Evolutionary conservation across 2,113 vertebrate genomes (phyloP), one percentile per base, ranked within the genome.

Genomic region (Rhinolophus ferrumequinum): DNA sequence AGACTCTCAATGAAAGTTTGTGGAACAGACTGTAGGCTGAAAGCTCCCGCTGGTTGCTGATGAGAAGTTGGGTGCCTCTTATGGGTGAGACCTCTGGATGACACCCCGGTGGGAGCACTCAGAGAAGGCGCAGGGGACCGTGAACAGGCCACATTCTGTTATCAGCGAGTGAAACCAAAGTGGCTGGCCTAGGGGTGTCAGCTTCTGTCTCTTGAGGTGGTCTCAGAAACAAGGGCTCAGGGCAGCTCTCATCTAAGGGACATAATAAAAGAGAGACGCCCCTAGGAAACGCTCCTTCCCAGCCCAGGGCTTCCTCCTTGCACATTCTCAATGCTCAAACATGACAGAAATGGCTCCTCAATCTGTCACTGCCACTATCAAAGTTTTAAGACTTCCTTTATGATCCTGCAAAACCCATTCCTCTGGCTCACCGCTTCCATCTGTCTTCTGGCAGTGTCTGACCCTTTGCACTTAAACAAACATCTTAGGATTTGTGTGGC

Each of bases 201-300:
- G 16, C 19, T 11, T 83, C 12, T 38, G 52, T 62, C 60, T 52
- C 38, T 56, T 18, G 24, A 83, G 50, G 67, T 44, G 50, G 28
- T 30, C 47, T 83, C 77, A 41, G 24, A 47, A 44, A 58, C 47
- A 67, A 10, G 15, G 30, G 21, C 58, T 64, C n/a, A 6, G 75
- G n/a, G 30, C 26, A 6, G 44, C 26, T 28, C 28, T 44, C 28
- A n/a, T 33, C 56, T 18, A 13, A 56, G 67, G 69, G 33, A 3
- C 3, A 0, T 41, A 19, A 16, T 14, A 8, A 64, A 44, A 56
- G 13, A 54, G 6, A 28, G 44, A 2, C 0, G 19, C 28, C 15
- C 3, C 22, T 19, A 35, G 76, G 76, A 62, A 76, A 15, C 0
- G 28, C 13, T 11, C 28, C 73, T 28, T 54, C 54, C 19, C 87